A percentile compares a stretch with the other conserved stretches of the same genome.
These are phyloP conservation scores for Hyperopisus bebe DNA, from an alignment of 2,113 vertebrate species.

Conservation along the genomic window DNA sequence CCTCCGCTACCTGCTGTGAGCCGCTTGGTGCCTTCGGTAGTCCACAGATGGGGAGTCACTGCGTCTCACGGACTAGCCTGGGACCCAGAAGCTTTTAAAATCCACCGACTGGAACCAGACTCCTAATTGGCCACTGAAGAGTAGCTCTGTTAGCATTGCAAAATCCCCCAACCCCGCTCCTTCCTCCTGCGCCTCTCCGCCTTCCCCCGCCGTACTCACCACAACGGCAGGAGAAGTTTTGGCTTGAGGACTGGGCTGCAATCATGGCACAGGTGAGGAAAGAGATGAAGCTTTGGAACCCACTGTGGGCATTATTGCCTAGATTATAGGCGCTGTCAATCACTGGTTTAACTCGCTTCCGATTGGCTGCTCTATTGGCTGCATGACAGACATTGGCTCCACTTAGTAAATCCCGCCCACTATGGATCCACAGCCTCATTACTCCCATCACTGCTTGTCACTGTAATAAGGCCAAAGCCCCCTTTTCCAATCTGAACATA, in stretches of 20 bases:
- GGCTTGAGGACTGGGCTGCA: neutral
- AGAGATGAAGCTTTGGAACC: neutral
- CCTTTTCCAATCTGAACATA: neutral
- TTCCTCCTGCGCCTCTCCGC: neutral
- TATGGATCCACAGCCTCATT: neutral
- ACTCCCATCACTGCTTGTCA: neutral
- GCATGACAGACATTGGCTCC: neutral
- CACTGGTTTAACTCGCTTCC: neutral
- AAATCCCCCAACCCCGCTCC: neutral
- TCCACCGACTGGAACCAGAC: conserved; percentile 7
- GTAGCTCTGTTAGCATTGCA: neutral
- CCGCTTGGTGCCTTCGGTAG: neutral
- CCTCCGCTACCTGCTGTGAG: neutral
- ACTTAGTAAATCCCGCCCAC: conserved; percentile 4
- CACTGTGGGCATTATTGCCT: neutral
- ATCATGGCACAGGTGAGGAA: neutral
- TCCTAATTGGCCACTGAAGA: conserved; percentile 10
- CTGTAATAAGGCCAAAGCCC: neutral
- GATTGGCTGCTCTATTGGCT: neutral
- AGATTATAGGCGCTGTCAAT: neutral
- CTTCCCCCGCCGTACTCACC: neutral
- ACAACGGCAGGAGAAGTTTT: neutral
- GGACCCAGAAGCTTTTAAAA: conserved; percentile 5
- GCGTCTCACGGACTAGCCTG: neutral
- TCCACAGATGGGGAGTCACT: neutral